Percentiles rank a stretch among this genome's conserved stretches.
Evolutionary conservation across 2,797 vertebrate genomes (phyloP).

Genomic region (Leptodactylus fallax): DNA sequence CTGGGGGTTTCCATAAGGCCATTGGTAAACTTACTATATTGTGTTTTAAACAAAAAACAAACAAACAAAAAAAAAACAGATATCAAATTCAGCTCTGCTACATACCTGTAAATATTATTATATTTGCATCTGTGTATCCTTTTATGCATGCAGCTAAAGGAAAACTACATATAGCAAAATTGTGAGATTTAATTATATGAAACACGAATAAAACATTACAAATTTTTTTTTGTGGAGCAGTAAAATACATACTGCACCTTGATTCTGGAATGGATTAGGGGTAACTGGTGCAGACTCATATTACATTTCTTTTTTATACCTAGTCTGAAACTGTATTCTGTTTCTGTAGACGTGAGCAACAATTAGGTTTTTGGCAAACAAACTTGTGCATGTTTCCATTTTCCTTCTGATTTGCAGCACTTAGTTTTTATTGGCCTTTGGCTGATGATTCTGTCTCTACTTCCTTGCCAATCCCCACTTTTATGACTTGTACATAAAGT

Average conservation of each 20-base stretch:
- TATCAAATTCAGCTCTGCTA: neutral
- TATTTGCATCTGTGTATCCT: neutral
- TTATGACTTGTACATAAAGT: slow-evolving; percentile 3
- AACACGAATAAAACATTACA: neutral
- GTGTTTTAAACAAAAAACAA: neutral
- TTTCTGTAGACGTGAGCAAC: neutral
- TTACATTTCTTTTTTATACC: neutral
- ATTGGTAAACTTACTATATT: neutral
- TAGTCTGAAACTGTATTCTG: neutral
- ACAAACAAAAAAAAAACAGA: neutral
- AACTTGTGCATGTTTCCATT: neutral
- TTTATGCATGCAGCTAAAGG: neutral
- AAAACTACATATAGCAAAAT: neutral
- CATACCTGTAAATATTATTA: slow-evolving; percentile 5
- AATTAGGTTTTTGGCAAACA: neutral
- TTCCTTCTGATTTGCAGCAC: slow-evolving; percentile 3
- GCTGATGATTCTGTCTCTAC: neutral
- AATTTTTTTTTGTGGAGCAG: neutral
- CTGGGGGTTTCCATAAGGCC: neutral
- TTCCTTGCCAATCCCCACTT: neutral
- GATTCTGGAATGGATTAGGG: neutral
- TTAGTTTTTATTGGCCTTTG: slow-evolving; percentile 25
- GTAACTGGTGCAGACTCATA: neutral
- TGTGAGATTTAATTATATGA: neutral
- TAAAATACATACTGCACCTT: neutral